These are phyloP conservation scores for Perizoma affinitatum DNA, from an alignment of 2,888 invertebrate species.

Conservation along the genomic window DNA sequence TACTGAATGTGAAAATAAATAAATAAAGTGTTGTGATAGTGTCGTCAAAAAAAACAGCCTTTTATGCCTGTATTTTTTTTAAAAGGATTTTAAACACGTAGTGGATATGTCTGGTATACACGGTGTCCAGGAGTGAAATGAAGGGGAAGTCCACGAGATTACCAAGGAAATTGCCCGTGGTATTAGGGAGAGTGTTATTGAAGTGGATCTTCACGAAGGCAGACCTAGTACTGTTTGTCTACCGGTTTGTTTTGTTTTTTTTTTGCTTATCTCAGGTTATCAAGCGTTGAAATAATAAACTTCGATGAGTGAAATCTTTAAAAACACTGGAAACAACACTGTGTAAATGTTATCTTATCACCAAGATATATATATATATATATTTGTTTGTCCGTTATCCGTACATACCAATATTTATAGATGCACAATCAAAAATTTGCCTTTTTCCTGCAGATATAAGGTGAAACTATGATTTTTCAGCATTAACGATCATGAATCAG, in stretches of 20 bases:
- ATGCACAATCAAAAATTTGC: no score
- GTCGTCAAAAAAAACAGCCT: slow-evolving; percentile 23
- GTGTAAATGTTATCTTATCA: no score
- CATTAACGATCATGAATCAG: no score
- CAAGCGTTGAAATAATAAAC: background rate
- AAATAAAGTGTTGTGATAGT: slow-evolving; percentile 37
- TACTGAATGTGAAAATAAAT: slow-evolving; percentile 19
- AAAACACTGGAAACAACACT: background rate
- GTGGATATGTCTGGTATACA: slow-evolving; percentile 16
- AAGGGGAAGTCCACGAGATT: slow-evolving; percentile 60
- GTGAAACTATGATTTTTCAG: no score
- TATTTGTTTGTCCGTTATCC: no score
- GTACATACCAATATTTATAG: no score
- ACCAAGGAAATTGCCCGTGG: slow-evolving; percentile 66
- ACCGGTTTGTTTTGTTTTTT: slow-evolving; percentile 83
- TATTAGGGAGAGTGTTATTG: slow-evolving; percentile 82
- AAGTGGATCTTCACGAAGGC: slow-evolving; percentile 87
- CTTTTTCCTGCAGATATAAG: no score
- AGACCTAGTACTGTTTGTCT: slow-evolving; percentile 85
- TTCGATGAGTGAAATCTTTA: slow-evolving; percentile 2
- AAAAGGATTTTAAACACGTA: no score
- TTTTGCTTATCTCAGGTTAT: slow-evolving; percentile 28
- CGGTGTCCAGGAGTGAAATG: slow-evolving; percentile 65
- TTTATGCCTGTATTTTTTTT: slow-evolving; percentile 7
- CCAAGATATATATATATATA: no score